phyloP scores from a whole-genome alignment of 2,797 vertebrate genomes.

The Falco columbarius region DNA sequence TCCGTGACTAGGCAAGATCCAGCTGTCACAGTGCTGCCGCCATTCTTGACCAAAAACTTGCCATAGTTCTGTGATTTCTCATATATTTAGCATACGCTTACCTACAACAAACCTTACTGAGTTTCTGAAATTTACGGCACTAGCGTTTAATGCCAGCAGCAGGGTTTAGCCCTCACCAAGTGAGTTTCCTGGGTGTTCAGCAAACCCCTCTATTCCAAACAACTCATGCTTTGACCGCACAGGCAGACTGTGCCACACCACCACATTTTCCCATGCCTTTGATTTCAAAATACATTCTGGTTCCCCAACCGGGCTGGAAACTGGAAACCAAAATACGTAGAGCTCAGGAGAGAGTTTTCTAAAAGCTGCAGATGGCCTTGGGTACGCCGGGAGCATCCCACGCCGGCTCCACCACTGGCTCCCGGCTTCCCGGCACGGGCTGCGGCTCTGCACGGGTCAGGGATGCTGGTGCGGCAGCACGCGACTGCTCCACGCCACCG shows the following conservation, averaged over 20 bases:
- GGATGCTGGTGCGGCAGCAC: neutral
- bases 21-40: neutral
- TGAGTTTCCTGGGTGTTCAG: neutral
- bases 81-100: neutral
- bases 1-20: neutral
- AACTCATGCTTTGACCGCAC: neutral
- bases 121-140: neutral
- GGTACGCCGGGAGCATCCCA: neutral
- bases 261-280: neutral
- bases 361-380: neutral
- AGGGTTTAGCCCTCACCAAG: neutral
- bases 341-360: neutral
- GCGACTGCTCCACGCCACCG: fast-evolving
- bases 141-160: neutral
- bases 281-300: neutral
- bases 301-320: neutral
- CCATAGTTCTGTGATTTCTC: neutral
- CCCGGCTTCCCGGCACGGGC: fast-evolving
- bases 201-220: neutral
- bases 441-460: neutral
- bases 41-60: neutral
- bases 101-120: neutral
- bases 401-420: fast-evolving
- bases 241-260: neutral
- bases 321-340: neutral